A percentile compares a stretch with the other conserved stretches of the same genome.
Conservation (phyloP, 2,888 invertebrate genomes). For the Deilephila porcellus region DNA sequence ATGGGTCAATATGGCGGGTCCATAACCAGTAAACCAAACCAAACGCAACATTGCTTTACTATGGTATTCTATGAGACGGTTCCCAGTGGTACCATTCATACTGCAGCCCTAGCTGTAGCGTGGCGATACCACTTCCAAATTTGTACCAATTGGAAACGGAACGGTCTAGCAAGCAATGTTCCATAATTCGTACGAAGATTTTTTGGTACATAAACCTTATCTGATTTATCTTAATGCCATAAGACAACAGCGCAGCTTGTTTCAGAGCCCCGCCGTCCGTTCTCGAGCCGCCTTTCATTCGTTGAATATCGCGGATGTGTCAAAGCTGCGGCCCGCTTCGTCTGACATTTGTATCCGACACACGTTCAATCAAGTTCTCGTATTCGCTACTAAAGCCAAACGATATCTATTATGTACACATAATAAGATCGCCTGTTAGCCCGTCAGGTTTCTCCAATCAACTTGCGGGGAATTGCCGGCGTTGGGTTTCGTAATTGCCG, state of each 20-base stretch:
- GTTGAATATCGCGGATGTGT: slow-evolving; percentile 37
- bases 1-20: too few relatives aligned
- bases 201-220: too few relatives aligned
- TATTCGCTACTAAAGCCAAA: slow-evolving; percentile 23
- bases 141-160: too few relatives aligned
- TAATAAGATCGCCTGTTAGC: slow-evolving; percentile 20
- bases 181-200: too few relatives aligned
- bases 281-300: slow-evolving; percentile 36
- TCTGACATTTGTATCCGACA: slow-evolving; percentile 27
- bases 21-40: too few relatives aligned
- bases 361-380: slow-evolving; percentile 24
- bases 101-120: too few relatives aligned
- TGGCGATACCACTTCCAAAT: too few relatives aligned
- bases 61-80: too few relatives aligned
- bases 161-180: too few relatives aligned
- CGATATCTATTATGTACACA: slow-evolving; percentile 26
- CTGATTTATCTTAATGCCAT: too few relatives aligned
- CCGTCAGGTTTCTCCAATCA: slow-evolving; percentile 2
- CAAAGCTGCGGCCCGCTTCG: slow-evolving; percentile 34
- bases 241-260: background rate
- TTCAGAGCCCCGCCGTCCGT: slow-evolving; percentile 28
- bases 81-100: too few relatives aligned
- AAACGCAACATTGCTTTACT: too few relatives aligned
- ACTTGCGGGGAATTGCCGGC: background rate
- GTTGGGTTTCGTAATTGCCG: background rate